A percentile compares a stretch with the other conserved stretches of the same genome.
These are phyloP conservation scores for Peromyscus maniculatus DNA, from an alignment of 2,113 vertebrate species.

Conservation along the genomic window DNA sequence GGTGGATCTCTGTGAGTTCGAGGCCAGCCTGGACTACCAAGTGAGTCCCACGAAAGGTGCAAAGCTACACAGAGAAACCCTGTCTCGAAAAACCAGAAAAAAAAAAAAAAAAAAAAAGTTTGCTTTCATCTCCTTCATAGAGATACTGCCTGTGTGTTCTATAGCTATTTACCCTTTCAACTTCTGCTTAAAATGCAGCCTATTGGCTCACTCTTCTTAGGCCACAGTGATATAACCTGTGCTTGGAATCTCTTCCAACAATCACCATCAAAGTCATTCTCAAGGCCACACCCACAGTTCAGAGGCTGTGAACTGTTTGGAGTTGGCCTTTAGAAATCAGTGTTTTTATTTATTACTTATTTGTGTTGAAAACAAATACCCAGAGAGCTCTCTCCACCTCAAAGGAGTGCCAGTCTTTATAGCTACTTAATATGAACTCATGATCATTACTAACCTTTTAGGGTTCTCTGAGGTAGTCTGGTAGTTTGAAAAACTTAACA, in stretches of 20 bases:
- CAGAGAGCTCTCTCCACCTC: background rate
- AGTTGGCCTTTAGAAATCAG: conserved; percentile 1
- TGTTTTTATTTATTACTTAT: background rate
- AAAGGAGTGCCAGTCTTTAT: background rate
- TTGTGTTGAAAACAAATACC: background rate
- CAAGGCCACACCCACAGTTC: background rate
- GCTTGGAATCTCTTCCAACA: background rate
- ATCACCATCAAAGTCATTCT: conserved; percentile 10
- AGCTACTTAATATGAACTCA: conserved; percentile 16
- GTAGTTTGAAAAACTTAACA: background rate
- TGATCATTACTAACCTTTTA: conserved; percentile 30
- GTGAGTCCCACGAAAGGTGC: too few relatives aligned
- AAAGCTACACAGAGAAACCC: too few relatives aligned
- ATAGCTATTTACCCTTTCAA: conserved; percentile 2
- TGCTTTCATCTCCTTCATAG: conserved; percentile 28
- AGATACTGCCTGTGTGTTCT: background rate
- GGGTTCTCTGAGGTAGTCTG: background rate
- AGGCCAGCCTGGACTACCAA: too few relatives aligned
- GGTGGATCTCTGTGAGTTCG: too few relatives aligned
- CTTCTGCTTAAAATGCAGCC: conserved; percentile 55
- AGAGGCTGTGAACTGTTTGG: conserved; percentile 19
- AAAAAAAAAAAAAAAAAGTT: too few relatives aligned
- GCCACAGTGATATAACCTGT: background rate
- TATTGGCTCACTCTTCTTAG: conserved; percentile 3
- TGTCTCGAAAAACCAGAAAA: too few relatives aligned